A percentile compares a stretch with the other conserved stretches of the same genome.
Conservation (phyloP, 1,140 invertebrate genomes). For the Cardiocondyla obscurior region DNA sequence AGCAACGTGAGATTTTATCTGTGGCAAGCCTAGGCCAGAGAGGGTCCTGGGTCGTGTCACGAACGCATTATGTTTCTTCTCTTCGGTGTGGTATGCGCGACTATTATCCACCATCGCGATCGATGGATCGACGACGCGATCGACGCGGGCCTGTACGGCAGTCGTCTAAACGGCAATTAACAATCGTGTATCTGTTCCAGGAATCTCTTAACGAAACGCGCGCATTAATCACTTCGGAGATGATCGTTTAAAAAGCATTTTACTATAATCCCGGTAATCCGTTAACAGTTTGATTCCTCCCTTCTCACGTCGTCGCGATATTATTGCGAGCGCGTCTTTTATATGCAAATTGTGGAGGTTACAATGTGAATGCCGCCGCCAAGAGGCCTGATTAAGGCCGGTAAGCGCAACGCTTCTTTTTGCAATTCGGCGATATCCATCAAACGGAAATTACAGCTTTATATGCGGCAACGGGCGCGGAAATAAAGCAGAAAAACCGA, state of each 20-base stretch:
- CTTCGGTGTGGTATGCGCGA: slow-evolving; percentile 40
- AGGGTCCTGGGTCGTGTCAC: slow-evolving; percentile 13
- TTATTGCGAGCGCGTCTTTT: background rate
- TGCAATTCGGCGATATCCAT: slow-evolving; percentile 16
- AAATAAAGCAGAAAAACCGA: slow-evolving; percentile 54
- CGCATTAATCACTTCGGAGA: background rate
- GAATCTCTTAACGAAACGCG: background rate
- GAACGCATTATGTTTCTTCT: background rate
- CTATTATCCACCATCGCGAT: background rate
- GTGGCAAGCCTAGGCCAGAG: background rate
- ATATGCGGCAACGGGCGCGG: slow-evolving; percentile 14
- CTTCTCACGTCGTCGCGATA: background rate
- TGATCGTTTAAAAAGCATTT: background rate
- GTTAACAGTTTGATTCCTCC: background rate
- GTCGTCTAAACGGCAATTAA: background rate
- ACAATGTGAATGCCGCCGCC: background rate
- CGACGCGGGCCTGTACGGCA: background rate
- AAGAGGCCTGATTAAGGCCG: slow-evolving; percentile 5
- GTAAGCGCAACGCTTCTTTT: slow-evolving; percentile 29
- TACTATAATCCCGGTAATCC: slow-evolving; percentile 9
- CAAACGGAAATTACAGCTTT: slow-evolving; percentile 49
- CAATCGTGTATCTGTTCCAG: background rate
- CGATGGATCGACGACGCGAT: background rate
- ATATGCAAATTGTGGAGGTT: background rate
- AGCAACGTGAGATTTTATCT: slow-evolving; percentile 58